phyloP scores from a whole-genome alignment of 2,797 vertebrate species.

The Agapornis canus region DNA sequence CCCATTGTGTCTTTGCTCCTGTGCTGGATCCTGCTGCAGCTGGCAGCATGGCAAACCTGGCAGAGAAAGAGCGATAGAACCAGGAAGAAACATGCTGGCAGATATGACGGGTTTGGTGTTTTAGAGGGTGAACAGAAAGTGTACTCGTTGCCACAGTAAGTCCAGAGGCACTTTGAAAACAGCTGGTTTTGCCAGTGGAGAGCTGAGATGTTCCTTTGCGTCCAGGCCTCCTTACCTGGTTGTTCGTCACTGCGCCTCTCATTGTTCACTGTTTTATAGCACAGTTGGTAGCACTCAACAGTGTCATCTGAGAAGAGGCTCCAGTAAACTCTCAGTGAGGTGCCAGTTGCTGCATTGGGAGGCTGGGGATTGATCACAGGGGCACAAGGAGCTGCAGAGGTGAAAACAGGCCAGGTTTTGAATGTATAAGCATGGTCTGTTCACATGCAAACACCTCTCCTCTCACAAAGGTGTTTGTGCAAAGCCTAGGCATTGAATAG shows the following conservation, averaged over 20 bases:
- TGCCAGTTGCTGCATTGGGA: slow-evolving; percentile 87
- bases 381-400: slow-evolving; percentile 87
- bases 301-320: slow-evolving; percentile 93
- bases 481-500: background rate
- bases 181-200: background rate
- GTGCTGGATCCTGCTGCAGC: background rate
- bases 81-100: background rate
- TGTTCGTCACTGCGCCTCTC: slow-evolving; percentile 66
- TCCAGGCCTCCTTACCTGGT: slow-evolving; percentile 72
- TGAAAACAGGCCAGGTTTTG: background rate
- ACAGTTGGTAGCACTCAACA: slow-evolving; percentile 89
- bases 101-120: background rate
- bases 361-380: slow-evolving; percentile 93
- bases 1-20: background rate
- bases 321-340: slow-evolving; percentile 91
- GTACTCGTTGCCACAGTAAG: background rate
- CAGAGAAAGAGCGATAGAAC: background rate
- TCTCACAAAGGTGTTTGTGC: background rate
- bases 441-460: background rate
- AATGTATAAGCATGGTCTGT: background rate
- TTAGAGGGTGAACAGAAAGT: background rate
- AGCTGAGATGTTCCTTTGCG: background rate
- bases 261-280: slow-evolving; percentile 83
- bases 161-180: background rate
- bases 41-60: background rate